phyloP scores from a whole-genome alignment of 2,113 vertebrate species.

The Neodontobutis hainanensis region DNA sequence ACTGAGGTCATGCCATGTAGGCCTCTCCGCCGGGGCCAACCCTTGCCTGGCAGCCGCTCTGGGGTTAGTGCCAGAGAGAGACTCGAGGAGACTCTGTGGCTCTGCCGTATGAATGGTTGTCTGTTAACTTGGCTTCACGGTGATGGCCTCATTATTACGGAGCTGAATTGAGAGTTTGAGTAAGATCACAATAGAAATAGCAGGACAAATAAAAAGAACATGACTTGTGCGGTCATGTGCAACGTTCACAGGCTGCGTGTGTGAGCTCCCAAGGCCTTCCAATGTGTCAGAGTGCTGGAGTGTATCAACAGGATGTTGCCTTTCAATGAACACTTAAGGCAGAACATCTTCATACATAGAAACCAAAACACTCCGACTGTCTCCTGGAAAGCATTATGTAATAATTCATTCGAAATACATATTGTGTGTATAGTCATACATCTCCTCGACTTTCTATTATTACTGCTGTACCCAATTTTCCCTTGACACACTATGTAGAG shows the following conservation, averaged over 20 bases:
- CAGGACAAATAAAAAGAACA: slow-evolving; percentile 28
- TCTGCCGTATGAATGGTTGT: slow-evolving; percentile 56
- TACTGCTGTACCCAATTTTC: slow-evolving; percentile 31
- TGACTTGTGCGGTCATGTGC: slow-evolving; percentile 50
- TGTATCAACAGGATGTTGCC: slow-evolving; percentile 49
- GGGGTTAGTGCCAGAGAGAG: slow-evolving; percentile 47
- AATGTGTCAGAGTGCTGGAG: slow-evolving; percentile 33
- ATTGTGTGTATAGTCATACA: slow-evolving; percentile 47
- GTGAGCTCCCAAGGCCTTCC: slow-evolving; percentile 36
- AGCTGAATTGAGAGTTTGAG: slow-evolving; percentile 40
- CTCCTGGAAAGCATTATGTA: slow-evolving; percentile 44
- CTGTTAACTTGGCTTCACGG: slow-evolving; percentile 63
- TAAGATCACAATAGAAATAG: slow-evolving; percentile 11
- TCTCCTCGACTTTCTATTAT: slow-evolving; percentile 47
- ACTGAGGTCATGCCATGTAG: slow-evolving; percentile 69
- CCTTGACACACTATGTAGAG: slow-evolving; percentile 53
- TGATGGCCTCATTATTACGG: slow-evolving; percentile 63
- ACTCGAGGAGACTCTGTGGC: slow-evolving; percentile 49
- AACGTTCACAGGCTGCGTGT: slow-evolving; percentile 32
- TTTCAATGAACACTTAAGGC: slow-evolving; percentile 46
- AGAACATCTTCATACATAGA: slow-evolving; percentile 45
- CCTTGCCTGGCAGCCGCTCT: slow-evolving; percentile 49
- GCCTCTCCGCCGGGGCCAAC: slow-evolving; percentile 54
- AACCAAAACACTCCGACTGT: slow-evolving; percentile 20
- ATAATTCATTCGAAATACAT: slow-evolving; percentile 58